phyloP scores from a whole-genome alignment of 2,797 vertebrate genomes.

The Lindbergichthys nudifrons region DNA sequence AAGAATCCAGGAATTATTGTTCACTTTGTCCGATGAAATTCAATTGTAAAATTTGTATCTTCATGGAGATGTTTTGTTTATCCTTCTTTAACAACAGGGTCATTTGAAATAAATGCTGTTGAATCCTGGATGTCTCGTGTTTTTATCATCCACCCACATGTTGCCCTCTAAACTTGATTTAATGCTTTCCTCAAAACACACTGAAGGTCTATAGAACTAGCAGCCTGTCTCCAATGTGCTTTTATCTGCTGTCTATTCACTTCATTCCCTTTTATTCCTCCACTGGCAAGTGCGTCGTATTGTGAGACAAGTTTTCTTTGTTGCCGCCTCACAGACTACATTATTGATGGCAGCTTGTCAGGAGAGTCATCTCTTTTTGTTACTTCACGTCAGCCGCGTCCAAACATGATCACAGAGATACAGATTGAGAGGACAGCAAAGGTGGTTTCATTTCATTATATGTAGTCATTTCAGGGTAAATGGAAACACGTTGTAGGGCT shows the following conservation, averaged over 20 bases:
- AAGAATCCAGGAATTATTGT: conserved; percentile 83
- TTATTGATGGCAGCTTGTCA: conserved; percentile 62
- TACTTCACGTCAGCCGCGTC: conserved; percentile 15
- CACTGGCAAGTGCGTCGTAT: conserved; percentile 8
- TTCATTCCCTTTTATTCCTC: conserved; percentile 28
- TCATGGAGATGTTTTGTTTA: conserved; percentile 36
- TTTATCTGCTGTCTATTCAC: conserved; percentile 2
- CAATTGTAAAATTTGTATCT: conserved; percentile 60
- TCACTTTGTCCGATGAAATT: conserved; percentile 76
- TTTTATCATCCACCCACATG: conserved; percentile 27
- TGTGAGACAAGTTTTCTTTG: conserved; percentile 26
- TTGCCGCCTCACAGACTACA: conserved; percentile 27
- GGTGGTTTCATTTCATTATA: conserved; percentile 14
- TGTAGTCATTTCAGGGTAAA: conserved; percentile 4
- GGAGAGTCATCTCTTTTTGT: conserved; percentile 14
- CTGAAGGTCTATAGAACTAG: conserved; percentile 3
- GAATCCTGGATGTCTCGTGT: conserved; percentile 47
- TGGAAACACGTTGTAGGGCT: not conserved
- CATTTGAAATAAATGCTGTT: conserved; percentile 79
- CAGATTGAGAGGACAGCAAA: not conserved
- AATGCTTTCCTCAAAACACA: not conserved
- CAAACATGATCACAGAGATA: conserved; percentile 25
- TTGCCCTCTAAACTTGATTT: not conserved
- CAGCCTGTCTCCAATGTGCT: not conserved
- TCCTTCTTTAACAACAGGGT: conserved; percentile 68